Percentiles rank a stretch among this genome's conserved stretches.
phyloP scores from a whole-genome alignment of 2,797 vertebrate species.

The Champsocephalus gunnari region DNA sequence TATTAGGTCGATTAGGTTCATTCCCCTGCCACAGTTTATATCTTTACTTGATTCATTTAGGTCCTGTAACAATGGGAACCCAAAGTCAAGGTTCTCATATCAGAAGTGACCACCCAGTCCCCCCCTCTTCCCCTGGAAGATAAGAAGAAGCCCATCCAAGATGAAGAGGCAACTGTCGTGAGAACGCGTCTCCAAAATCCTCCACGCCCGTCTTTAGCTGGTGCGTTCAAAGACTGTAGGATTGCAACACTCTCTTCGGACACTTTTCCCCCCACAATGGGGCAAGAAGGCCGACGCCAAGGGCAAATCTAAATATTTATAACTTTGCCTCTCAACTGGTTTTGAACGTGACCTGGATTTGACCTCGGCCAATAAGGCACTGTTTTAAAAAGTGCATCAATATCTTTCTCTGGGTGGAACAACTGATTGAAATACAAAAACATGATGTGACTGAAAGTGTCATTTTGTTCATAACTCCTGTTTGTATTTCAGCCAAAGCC shows the following conservation, averaged over 20 bases:
- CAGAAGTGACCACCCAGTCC: slow-evolving; percentile 42
- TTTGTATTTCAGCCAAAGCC: slow-evolving; percentile 8
- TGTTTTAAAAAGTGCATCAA: slow-evolving; percentile 29
- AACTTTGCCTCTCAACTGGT: slow-evolving; percentile 28
- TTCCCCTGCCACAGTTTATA: neutral
- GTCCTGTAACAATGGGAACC: slow-evolving; percentile 30
- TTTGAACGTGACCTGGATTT: slow-evolving; percentile 35
- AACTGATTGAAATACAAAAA: slow-evolving; percentile 7
- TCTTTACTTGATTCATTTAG: slow-evolving; percentile 15
- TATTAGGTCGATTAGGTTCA: neutral
- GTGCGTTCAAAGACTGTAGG: slow-evolving; percentile 28
- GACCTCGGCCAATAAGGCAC: slow-evolving; percentile 23
- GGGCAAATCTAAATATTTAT: slow-evolving; percentile 65
- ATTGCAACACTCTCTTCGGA: slow-evolving; percentile 14
- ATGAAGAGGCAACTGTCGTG: slow-evolving; percentile 34
- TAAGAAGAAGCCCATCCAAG: slow-evolving; percentile 34
- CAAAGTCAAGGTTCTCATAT: slow-evolving; percentile 43
- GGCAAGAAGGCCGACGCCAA: slow-evolving; percentile 27
- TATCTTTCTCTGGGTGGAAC: slow-evolving; percentile 10
- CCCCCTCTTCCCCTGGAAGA: slow-evolving; percentile 63
- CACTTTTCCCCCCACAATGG: slow-evolving; percentile 25
- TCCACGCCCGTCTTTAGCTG: slow-evolving; percentile 16
- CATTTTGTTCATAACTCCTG: neutral
- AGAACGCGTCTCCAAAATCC: slow-evolving; percentile 12
- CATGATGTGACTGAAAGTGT: slow-evolving; percentile 1